These are phyloP conservation scores for Penelope pileata DNA, from an alignment of 2,113 vertebrate genomes.

Conservation along the genomic window DNA sequence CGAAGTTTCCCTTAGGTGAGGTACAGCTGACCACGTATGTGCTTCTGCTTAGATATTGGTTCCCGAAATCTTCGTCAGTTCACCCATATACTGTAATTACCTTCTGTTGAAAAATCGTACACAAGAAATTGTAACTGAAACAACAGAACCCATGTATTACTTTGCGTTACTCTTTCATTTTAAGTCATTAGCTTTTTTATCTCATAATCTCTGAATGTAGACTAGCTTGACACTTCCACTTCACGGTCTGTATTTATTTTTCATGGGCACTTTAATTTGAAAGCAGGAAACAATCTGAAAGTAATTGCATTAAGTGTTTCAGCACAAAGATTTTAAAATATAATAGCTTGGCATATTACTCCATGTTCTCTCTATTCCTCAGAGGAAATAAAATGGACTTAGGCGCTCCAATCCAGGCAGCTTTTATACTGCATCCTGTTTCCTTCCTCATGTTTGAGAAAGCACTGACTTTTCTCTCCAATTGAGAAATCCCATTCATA, in stretches of 20 bases:
- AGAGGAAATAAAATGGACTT: constrained; percentile 55
- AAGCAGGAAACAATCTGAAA: constrained; percentile 71
- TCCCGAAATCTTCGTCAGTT: neutral
- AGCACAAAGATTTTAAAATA: constrained; percentile 42
- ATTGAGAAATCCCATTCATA: neutral
- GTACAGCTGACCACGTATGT: neutral
- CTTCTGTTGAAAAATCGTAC: neutral
- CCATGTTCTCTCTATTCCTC: constrained; percentile 32
- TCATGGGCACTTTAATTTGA: constrained; percentile 28
- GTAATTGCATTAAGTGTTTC: constrained; percentile 44
- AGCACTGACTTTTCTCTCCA: neutral
- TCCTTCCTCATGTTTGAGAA: constrained; percentile 46
- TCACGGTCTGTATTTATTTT: constrained; percentile 9
- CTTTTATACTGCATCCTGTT: constrained; percentile 70
- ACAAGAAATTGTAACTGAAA: neutral
- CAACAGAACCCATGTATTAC: accelerated
- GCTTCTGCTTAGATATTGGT: neutral
- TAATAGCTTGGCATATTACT: constrained; percentile 51
- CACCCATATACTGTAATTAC: neutral
- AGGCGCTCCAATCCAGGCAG: constrained; percentile 34
- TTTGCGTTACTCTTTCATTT: neutral
- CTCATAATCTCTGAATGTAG: neutral
- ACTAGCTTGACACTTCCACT: neutral
- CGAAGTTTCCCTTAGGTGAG: neutral
- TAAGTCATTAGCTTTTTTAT: constrained; percentile 6